phyloP scores from a whole-genome alignment of 2,888 invertebrate genomes.

The Leuctra nigra region DNA sequence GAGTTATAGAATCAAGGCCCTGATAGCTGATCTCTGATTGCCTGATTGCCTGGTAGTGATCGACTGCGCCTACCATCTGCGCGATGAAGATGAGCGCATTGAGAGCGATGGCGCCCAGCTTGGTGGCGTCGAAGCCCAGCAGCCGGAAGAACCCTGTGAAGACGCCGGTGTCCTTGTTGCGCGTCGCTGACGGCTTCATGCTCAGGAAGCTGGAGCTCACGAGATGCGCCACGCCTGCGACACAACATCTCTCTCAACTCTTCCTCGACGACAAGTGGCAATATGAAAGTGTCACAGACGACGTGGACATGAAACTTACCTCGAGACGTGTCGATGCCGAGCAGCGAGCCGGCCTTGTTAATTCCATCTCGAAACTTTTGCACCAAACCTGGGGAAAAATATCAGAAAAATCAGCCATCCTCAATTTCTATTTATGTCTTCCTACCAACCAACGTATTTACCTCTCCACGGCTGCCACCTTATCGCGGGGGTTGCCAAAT shows the following conservation, averaged over 20 bases:
- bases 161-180: background rate
- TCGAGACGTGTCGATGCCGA: constrained; percentile 44
- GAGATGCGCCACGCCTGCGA: constrained; percentile 30
- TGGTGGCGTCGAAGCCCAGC: constrained; percentile 67
- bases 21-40: too few relatives aligned
- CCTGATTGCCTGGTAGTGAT: too few relatives aligned
- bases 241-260: background rate
- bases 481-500: too few relatives aligned
- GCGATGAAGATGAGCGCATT: constrained; percentile 79
- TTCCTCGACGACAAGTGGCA: too few relatives aligned
- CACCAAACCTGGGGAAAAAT: constrained; percentile 22
- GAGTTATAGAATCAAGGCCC: too few relatives aligned
- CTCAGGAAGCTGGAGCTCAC: constrained; percentile 24
- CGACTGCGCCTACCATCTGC: constrained; percentile 75
- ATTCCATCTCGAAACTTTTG: constrained; percentile 44
- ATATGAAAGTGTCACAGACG: too few relatives aligned
- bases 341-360: constrained; percentile 44
- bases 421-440: too few relatives aligned
- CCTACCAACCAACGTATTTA: too few relatives aligned
- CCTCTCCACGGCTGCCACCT: too few relatives aligned
- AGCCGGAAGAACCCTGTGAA: constrained; percentile 44
- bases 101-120: constrained; percentile 72
- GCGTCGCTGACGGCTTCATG: constrained; percentile 14
- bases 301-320: too few relatives aligned
- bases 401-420: too few relatives aligned